Percentiles rank a stretch among this genome's conserved stretches.
Conservation (phyloP, 2,797 vertebrate genomes). For the Coendou prehensilis region DNA sequence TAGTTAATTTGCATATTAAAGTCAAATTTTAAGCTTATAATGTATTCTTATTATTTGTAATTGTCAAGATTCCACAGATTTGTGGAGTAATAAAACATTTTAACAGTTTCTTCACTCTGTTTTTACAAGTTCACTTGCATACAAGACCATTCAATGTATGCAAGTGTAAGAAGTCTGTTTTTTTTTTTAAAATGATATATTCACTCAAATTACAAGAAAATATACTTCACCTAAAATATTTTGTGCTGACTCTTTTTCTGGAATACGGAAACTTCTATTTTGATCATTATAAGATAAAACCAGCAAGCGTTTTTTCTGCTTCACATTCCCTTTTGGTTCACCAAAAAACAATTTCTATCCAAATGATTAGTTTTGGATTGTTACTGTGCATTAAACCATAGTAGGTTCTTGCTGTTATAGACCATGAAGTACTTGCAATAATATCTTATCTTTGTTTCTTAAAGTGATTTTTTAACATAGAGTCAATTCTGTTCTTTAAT, state of each 20-base stretch:
- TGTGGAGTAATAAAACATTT: not conserved
- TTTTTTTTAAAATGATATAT: not conserved
- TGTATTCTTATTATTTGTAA: not conserved
- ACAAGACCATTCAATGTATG: not conserved
- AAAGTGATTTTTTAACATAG: not conserved
- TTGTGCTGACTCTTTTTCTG: not conserved
- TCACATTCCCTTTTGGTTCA: not conserved
- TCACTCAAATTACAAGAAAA: not conserved
- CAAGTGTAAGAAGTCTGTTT: not conserved
- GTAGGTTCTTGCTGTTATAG: not conserved
- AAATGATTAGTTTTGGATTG: not conserved
- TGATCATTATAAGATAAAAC: not conserved
- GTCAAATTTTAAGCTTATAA: not conserved
- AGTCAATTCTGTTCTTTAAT: not conserved
- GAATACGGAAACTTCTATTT: not conserved
- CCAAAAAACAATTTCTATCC: not conserved
- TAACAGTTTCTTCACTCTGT: not conserved
- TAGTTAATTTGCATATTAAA: not conserved
- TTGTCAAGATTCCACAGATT: not conserved
- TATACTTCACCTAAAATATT: too few relatives aligned
- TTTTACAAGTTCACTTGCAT: not conserved
- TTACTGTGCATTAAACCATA: not conserved
- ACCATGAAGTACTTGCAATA: not conserved
- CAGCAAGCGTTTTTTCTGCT: not conserved
- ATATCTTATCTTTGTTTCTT: not conserved